Conservation (phyloP, 2,113 vertebrate genomes). For the Genyomyrus donnyi region DNA sequence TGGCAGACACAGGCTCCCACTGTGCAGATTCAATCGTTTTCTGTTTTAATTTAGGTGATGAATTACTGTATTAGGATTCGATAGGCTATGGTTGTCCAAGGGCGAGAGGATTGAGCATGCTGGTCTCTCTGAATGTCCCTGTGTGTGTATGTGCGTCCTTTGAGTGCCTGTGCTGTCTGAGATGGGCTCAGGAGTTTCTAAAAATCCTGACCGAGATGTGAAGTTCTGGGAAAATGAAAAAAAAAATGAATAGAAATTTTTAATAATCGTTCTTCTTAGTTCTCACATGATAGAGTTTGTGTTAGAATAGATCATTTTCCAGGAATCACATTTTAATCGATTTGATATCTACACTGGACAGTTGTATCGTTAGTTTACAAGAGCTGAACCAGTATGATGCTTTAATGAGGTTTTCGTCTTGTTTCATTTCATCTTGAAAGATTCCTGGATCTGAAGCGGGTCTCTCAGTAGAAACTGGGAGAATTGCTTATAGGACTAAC, state of each 20-base stretch:
- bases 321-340: neutral
- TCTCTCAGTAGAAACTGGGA: neutral
- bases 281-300: neutral
- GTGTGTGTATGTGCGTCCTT: neutral
- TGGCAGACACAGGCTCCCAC: neutral
- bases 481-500: neutral
- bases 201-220: neutral
- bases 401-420: neutral
- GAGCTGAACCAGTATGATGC: neutral
- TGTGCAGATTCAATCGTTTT: neutral
- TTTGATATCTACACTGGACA: neutral
- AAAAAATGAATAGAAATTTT: neutral
- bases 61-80: neutral
- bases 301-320: neutral
- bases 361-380: neutral
- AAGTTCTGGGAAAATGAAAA: neutral
- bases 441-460: neutral
- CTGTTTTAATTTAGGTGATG: neutral
- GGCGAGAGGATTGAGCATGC: neutral
- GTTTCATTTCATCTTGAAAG: neutral
- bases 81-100: neutral
- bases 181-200: neutral
- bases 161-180: neutral
- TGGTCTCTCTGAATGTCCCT: neutral
- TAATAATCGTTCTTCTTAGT: neutral